Evolutionary conservation across 1,140 invertebrate genomes (phyloP), one percentile per base, ranked within the genome.

Genomic region (Micrasema minimum): DNA sequence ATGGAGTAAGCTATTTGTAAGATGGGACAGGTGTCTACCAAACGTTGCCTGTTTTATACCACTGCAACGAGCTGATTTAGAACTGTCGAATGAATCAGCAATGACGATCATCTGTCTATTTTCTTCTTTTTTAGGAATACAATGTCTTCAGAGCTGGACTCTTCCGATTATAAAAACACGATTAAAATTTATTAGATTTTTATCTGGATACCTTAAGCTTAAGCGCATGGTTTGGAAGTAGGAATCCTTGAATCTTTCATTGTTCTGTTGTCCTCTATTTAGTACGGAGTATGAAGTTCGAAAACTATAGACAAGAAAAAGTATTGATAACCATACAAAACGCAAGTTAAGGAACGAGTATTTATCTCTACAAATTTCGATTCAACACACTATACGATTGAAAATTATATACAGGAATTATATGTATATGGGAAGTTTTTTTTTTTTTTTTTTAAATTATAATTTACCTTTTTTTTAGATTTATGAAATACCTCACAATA

Each of bases 71-170:
- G 6, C 20, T 4, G 48, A n/a, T 12, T 0, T 20, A 23, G 48
- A 9, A 20, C 48, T 20, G 6, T 3, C 16, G 5, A 20, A 0
- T 51, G 48, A 51, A 11, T 51, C 48, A 51, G 1, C 48, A 11
- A n/a, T 23, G 26, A 11, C 7, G n/a, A 5, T 57, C 53, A 57
- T 57, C 53, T 31, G 12, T 57, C 53, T 57, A 57, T 57, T 57
- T 57, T 57, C 53, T 14, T 35, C 53, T 57, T 16, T 14, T 37
- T 57, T 35, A 10, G n/a, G 26, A 26, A 57, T 57, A 35, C 53
- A 57, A 57, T 57, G 31, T 16, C 26, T 31, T 22, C 50, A 18
- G 18, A 10, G 18, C 22, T 22, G 22, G 18, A n/a, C 18, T 12
- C 4, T 43, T 45, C 43, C 43, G 43, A 9, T 5, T 3, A 4